Evolutionary conservation across 2,888 invertebrate species (phyloP).

Genomic region (Caenorhabditis imperialis): DNA sequence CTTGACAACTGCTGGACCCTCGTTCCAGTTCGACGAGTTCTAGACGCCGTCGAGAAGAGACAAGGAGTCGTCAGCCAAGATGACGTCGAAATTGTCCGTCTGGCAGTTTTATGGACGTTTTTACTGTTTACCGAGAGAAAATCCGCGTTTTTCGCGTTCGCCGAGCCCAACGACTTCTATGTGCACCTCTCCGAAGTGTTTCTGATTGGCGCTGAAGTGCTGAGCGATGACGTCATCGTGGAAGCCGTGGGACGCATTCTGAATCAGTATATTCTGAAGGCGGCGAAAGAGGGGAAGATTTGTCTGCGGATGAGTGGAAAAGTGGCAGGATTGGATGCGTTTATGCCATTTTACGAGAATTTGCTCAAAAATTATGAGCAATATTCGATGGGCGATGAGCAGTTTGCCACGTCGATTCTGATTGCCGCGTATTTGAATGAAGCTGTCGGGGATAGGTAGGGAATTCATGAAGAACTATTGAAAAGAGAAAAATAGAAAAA

Average conservation of each 20-base stretch:
- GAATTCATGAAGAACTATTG: background rate
- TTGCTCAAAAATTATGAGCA: slow-evolving; percentile 68
- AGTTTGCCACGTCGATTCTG: slow-evolving; percentile 58
- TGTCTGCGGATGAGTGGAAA: slow-evolving; percentile 58
- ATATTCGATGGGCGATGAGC: slow-evolving; percentile 63
- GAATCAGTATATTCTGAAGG: slow-evolving; percentile 54
- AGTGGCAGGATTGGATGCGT: slow-evolving; percentile 72
- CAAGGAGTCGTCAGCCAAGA: slow-evolving; percentile 55
- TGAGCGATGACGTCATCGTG: slow-evolving; percentile 61
- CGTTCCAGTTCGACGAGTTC: slow-evolving; percentile 67
- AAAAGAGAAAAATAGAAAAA: background rate
- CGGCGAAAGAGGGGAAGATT: slow-evolving; percentile 58
- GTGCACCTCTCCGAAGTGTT: slow-evolving; percentile 46
- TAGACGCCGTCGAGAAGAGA: slow-evolving; percentile 64
- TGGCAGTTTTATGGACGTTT: slow-evolving; percentile 71
- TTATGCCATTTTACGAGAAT: slow-evolving; percentile 75
- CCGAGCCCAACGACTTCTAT: slow-evolving; percentile 67
- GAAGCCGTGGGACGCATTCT: slow-evolving; percentile 55
- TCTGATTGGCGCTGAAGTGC: slow-evolving; percentile 58
- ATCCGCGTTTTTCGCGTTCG: slow-evolving; percentile 62
- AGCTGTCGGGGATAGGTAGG: slow-evolving; percentile 50
- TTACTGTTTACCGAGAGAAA: slow-evolving; percentile 59
- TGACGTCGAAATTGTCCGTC: slow-evolving; percentile 72
- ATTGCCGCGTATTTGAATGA: slow-evolving; percentile 60
- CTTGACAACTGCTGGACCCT: slow-evolving; percentile 71